Evolutionary conservation across 2,113 vertebrate species (phyloP).

Genomic region (Hippocampus mohnikei): DNA sequence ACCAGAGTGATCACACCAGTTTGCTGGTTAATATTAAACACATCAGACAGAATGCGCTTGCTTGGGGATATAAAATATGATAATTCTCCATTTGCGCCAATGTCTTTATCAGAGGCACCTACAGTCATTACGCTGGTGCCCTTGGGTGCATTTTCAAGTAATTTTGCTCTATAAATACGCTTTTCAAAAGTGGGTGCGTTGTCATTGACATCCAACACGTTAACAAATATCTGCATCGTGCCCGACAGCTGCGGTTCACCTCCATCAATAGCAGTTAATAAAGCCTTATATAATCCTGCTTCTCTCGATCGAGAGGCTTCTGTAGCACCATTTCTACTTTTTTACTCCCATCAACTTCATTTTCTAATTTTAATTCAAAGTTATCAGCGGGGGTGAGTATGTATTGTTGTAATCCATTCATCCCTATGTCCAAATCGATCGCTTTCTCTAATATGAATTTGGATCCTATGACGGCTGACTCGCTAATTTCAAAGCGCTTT

Average conservation of each 20-base stretch:
- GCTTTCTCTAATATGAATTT: conserved; percentile 68
- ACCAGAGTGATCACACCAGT: conserved; percentile 57
- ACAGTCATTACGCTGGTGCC: conserved; percentile 58
- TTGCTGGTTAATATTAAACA: conserved; percentile 50
- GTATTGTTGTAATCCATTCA: conserved; percentile 73
- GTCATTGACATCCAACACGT: conserved; percentile 83
- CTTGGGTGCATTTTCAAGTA: conserved; percentile 56
- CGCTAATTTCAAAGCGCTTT: conserved; percentile 58
- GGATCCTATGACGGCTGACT: conserved; percentile 37
- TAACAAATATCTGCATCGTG: conserved; percentile 52
- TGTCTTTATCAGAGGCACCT: conserved; percentile 62
- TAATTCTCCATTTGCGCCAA: conserved; percentile 51
- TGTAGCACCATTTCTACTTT: conserved; percentile 58
- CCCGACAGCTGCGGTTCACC: conserved; percentile 54
- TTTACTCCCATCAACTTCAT: conserved; percentile 34
- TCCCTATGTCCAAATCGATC: conserved; percentile 71
- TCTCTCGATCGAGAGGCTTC: conserved; percentile 56
- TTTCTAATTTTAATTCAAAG: conserved; percentile 42
- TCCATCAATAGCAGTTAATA: conserved; percentile 55
- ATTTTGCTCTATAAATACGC: conserved; percentile 48
- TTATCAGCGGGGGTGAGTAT: conserved; percentile 56
- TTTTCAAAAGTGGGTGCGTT: conserved; percentile 79
- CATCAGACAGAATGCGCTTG: accelerated
- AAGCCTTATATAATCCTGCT: conserved; percentile 35
- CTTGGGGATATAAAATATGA: conserved; percentile 58